Base-by-base conservation (phyloP, 2,797 vertebrate genomes). In the Spinus pinus region DNA sequence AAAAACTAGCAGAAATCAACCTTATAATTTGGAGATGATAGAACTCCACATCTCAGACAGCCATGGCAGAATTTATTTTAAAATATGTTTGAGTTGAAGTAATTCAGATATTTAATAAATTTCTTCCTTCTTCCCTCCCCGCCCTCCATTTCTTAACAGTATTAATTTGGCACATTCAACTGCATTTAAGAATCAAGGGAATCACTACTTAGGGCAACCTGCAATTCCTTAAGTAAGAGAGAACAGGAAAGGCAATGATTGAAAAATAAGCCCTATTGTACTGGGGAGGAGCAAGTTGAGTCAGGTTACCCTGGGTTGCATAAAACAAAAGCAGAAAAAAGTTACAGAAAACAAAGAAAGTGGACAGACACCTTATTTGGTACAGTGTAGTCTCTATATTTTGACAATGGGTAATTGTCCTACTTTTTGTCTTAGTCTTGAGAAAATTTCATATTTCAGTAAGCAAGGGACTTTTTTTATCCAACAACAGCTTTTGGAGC, bases 121-220 rank as follows among this genome's bases (percentile, higher is more conserved):
- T 27, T 0, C 0, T 7, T 2, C 3, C 15, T 62, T 62, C 11
- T 30, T 28, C 35, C 31, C 12, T 8, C 8, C 10, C 17, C 11
- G 7, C 12, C 10, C 11, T 10, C 4, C 33, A 10, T 57, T 65
- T 50, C 14, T 69, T 51, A 23, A 6, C 19, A 47, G 3, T 27
- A 24, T 46, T 82, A 37, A 46, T 77, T 77, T 65, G 14, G 3
- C 2, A 2, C 69, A 31, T 8, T 72, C 24, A 54, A 9, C 3
- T 58, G 7, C 12, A n/a, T 35, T 70, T 70, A 35, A 81, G 23
- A 81, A 67, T 33, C 5, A 35, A 62, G 20, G 31, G n/a, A n/a
- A 87, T 33, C 6, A 10, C 28, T 64, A 12, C 14, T 46, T 67
- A n/a, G 28, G 19, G 30, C 50, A 91, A 87, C 19, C 9, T 83